These are phyloP conservation scores for Platycheirus albimanus DNA, from an alignment of 2,888 invertebrate genomes.

Conservation along the genomic window DNA sequence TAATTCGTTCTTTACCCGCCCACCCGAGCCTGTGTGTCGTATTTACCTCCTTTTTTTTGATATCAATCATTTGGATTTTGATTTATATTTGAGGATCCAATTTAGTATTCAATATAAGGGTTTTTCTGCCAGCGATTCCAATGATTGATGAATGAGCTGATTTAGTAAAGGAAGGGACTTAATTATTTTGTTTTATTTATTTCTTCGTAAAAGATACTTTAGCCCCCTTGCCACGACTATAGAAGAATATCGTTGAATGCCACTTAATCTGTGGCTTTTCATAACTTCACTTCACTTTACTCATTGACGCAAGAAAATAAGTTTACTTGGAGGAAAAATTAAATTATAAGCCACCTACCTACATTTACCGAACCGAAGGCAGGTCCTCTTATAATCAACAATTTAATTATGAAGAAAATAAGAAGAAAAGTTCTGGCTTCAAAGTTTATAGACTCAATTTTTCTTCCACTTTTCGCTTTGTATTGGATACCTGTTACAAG, in stretches of 20 bases:
- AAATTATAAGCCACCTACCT: conserved; percentile 4
- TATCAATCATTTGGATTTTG: conserved; percentile 60
- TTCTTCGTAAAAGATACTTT: neutral
- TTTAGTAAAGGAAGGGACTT: neutral
- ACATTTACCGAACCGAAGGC: too few species aligned
- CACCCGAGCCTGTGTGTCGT: too few species aligned
- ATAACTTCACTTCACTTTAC: neutral
- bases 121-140: conserved; percentile 19
- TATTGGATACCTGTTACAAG: too few species aligned
- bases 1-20: conserved; percentile 1
- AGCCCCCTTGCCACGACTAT: neutral
- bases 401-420: conserved; percentile 54
- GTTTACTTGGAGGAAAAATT: conserved; percentile 8
- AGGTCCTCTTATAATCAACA: conserved; percentile 3
- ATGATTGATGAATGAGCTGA: conserved; percentile 48
- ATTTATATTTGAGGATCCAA: conserved; percentile 52
- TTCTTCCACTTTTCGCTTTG: neutral
- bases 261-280: conserved; percentile 2
- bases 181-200: neutral
- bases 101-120: conserved; percentile 55
- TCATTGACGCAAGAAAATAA: conserved; percentile 4
- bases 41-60: conserved; percentile 35
- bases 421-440: neutral
- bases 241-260: neutral
- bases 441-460: neutral